Percentiles rank a stretch among this genome's conserved stretches.
Conservation (phyloP, 2,797 vertebrate genomes). For the Australoheros facetus region DNA sequence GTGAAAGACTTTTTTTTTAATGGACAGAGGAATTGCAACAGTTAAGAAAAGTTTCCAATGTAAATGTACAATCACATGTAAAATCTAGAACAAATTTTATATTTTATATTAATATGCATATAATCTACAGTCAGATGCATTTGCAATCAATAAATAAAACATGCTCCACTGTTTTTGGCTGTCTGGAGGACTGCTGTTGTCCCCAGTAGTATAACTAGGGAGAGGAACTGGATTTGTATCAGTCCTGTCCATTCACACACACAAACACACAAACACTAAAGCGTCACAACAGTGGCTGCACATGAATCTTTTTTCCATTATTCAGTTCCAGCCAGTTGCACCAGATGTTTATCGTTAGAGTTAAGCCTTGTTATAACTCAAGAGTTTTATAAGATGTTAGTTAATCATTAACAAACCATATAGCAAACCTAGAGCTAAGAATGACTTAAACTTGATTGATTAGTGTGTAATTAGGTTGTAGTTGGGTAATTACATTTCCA, state of each 20-base stretch:
- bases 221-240: neutral
- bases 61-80: neutral
- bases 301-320: neutral
- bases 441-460: neutral
- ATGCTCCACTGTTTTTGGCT: conserved; percentile 25
- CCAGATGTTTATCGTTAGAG: neutral
- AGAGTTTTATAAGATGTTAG: neutral
- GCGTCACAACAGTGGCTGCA: neutral
- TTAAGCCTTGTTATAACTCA: neutral
- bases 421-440: neutral
- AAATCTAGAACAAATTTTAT: neutral
- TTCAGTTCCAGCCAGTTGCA: neutral
- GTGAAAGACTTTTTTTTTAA: conserved; percentile 17
- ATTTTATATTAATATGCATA: neutral
- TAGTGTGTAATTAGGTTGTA: neutral
- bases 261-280: neutral
- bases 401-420: neutral
- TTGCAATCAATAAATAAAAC: conserved; percentile 31
- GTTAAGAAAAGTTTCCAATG: neutral
- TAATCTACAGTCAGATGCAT: conserved; percentile 9
- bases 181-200: conserved; percentile 12
- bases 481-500: neutral
- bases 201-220: neutral
- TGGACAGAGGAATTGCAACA: neutral
- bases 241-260: neutral